Conservation (phyloP, 2,797 vertebrate genomes). For the Labroides dimidiatus region DNA sequence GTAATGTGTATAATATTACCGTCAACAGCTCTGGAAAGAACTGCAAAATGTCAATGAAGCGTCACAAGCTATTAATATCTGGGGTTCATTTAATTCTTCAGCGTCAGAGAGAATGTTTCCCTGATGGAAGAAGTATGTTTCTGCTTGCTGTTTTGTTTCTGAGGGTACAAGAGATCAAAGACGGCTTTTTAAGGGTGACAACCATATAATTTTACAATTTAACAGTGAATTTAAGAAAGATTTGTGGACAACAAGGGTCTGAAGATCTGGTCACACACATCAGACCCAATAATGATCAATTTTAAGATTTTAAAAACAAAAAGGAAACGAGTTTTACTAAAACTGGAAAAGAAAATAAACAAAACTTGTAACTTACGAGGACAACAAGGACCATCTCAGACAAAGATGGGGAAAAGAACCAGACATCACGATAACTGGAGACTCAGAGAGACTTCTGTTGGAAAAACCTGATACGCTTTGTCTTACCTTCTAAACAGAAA, state of each 20-base stretch:
- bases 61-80: conserved; percentile 54
- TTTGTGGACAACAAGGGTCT: conserved; percentile 14
- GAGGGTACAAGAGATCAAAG: conserved; percentile 36
- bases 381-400: too few species aligned
- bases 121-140: conserved; percentile 29
- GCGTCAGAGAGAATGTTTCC: conserved; percentile 35
- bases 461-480: too few species aligned
- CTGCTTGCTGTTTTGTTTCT: conserved; percentile 32
- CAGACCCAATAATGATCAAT: not conserved
- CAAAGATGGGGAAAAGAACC: too few species aligned
- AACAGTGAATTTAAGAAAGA: conserved; percentile 28
- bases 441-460: too few species aligned
- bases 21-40: conserved; percentile 29
- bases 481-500: too few species aligned
- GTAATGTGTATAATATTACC: conserved; percentile 55
- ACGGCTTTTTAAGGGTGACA: conserved; percentile 18
- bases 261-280: conserved; percentile 30
- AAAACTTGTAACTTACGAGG: too few species aligned
- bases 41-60: conserved; percentile 32
- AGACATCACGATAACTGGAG: too few species aligned
- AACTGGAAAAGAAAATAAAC: too few species aligned
- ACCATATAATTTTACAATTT: conserved; percentile 24
- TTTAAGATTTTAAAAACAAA: conserved; percentile 9
- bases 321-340: too few species aligned
- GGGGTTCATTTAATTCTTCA: conserved; percentile 28